Evolutionary conservation across 2,797 vertebrate genomes (phyloP).

Genomic region (Malurus splendens): DNA sequence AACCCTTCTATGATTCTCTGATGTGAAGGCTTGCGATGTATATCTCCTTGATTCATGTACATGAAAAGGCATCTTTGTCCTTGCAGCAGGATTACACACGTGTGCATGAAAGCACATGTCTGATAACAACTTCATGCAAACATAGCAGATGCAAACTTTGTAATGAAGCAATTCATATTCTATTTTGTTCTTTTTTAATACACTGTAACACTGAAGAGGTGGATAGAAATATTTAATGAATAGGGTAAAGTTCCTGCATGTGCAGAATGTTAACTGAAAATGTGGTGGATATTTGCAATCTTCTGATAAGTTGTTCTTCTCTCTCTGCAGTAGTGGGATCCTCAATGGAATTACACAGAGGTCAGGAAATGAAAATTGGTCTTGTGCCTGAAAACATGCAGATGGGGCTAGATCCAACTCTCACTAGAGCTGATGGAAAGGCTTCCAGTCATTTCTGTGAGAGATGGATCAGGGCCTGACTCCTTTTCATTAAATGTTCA

Average conservation of each 20-base stretch:
- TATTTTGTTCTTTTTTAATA: neutral
- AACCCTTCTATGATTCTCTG: neutral
- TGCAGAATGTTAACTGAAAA: neutral
- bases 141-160: neutral
- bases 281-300: neutral
- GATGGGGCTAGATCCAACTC: neutral
- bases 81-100: neutral
- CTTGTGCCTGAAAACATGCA: conserved; percentile 16
- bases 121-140: neutral
- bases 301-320: neutral
- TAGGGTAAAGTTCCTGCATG: neutral
- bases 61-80: neutral
- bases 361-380: conserved; percentile 51
- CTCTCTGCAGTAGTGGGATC: neutral
- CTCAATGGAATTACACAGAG: neutral
- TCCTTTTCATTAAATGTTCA: conserved; percentile 28
- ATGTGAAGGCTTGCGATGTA: neutral
- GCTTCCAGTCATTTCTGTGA: neutral
- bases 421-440: neutral
- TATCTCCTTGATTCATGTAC: neutral
- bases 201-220: neutral
- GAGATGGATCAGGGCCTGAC: neutral
- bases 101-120: neutral
- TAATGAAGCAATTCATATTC: neutral
- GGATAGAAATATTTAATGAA: neutral